phyloP scores from a whole-genome alignment of 2,888 invertebrate genomes.

The Dynastes grantii region DNA sequence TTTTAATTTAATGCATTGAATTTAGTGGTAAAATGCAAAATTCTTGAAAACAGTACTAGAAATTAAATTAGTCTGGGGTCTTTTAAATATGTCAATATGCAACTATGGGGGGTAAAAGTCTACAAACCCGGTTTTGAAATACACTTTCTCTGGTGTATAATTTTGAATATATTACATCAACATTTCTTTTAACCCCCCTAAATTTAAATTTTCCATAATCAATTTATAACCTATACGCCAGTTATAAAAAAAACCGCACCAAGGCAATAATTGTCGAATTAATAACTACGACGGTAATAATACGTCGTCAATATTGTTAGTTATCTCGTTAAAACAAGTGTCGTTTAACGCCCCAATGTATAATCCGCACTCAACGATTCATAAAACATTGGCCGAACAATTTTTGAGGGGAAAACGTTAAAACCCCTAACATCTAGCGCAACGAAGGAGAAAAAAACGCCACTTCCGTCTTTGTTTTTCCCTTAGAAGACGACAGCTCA shows the following conservation, averaged over 20 bases:
- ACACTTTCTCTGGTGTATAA: too few species aligned
- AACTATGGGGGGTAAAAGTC: too few species aligned
- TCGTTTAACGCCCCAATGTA: constrained; percentile 58
- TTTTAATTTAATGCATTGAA: too few species aligned
- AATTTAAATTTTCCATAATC: too few species aligned
- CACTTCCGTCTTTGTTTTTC: constrained; percentile 54
- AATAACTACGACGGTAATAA: constrained; percentile 37
- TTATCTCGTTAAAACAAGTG: constrained; percentile 59
- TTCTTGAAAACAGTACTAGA: too few species aligned
- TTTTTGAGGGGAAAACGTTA: too few species aligned
- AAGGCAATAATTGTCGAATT: constrained; percentile 25
- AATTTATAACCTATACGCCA: constrained; percentile 3
- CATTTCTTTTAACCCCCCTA: too few species aligned
- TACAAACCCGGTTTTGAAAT: too few species aligned
- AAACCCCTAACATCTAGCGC: constrained; percentile 52
- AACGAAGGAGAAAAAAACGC: constrained; percentile 54
- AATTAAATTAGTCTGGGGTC: too few species aligned
- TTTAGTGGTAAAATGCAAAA: too few species aligned
- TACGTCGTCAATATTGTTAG: constrained; percentile 59
- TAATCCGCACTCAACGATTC: constrained; percentile 59
- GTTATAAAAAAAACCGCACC: too few species aligned
- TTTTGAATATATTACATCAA: not conserved
- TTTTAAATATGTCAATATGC: too few species aligned
- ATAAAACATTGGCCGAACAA: constrained; percentile 57
- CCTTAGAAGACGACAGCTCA: not conserved